These are phyloP conservation scores for Halcyon smyrnensis DNA, from an alignment of 2,797 vertebrate species.

Conservation along the genomic window DNA sequence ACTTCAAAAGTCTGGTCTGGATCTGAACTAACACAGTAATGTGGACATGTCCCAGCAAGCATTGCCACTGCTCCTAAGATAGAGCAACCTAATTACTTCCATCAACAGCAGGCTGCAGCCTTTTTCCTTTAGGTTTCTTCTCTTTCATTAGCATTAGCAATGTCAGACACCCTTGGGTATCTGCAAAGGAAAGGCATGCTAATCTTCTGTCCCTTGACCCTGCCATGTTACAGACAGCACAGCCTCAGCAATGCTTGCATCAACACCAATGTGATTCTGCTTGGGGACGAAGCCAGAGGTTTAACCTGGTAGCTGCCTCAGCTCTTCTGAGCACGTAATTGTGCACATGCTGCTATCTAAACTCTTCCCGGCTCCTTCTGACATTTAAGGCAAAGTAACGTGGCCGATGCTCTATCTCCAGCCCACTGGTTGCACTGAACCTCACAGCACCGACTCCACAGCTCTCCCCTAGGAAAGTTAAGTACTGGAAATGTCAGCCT, in stretches of 20 bases:
- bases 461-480: neutral
- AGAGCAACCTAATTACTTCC: neutral
- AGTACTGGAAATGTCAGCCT: conserved; percentile 26
- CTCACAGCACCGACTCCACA: neutral
- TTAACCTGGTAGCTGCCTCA: conserved; percentile 34
- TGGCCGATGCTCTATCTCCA: neutral
- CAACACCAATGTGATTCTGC: neutral
- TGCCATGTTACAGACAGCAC: neutral
- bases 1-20: neutral
- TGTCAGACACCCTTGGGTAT: neutral
- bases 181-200: neutral
- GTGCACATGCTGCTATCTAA: neutral
- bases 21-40: neutral
- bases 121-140: neutral
- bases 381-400: neutral
- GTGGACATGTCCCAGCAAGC: neutral
- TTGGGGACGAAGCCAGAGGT: conserved; percentile 5
- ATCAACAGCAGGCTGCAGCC: neutral
- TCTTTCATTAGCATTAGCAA: neutral
- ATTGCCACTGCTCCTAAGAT: neutral
- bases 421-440: neutral
- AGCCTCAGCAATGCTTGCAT: neutral
- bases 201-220: neutral
- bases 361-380: neutral
- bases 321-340: conserved; percentile 1